Conservation (phyloP, 2,113 vertebrate species). For the Galemys pyrenaicus region DNA sequence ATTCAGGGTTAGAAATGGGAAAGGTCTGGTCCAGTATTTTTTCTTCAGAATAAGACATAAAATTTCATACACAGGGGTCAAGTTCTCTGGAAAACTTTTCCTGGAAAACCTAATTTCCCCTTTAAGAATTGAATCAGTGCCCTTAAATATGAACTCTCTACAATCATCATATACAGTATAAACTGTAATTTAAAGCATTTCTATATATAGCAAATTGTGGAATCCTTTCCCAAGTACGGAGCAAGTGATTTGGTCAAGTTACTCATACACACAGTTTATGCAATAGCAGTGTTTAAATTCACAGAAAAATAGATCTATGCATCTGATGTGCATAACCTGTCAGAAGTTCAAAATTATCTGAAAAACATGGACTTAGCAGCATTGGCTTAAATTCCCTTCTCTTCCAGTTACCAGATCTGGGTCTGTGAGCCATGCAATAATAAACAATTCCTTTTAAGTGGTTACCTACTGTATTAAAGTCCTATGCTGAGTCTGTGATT, state of each 20-base stretch:
- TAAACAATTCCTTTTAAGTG: background rate
- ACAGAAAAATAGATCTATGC: background rate
- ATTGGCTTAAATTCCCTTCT: background rate
- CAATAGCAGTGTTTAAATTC: background rate
- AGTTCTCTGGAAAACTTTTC: background rate
- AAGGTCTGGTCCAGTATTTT: background rate
- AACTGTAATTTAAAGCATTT: slow-evolving; percentile 41
- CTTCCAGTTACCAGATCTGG: background rate
- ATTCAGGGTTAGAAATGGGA: background rate
- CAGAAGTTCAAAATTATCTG: background rate
- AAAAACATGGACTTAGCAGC: background rate
- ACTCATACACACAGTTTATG: background rate
- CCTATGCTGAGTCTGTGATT: background rate
- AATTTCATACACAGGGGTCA: background rate
- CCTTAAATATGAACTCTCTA: background rate
- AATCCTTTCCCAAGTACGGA: background rate
- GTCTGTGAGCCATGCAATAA: background rate
- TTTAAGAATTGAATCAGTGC: slow-evolving; percentile 7
- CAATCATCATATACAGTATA: background rate
- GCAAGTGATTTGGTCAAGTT: background rate
- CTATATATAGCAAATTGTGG: slow-evolving; percentile 8
- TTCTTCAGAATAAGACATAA: background rate
- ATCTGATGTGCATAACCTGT: background rate
- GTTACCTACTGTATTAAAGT: background rate
- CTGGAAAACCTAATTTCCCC: background rate